Evolutionary conservation across 2,113 vertebrate species (phyloP).

Genomic region (Rhinoderma darwinii): DNA sequence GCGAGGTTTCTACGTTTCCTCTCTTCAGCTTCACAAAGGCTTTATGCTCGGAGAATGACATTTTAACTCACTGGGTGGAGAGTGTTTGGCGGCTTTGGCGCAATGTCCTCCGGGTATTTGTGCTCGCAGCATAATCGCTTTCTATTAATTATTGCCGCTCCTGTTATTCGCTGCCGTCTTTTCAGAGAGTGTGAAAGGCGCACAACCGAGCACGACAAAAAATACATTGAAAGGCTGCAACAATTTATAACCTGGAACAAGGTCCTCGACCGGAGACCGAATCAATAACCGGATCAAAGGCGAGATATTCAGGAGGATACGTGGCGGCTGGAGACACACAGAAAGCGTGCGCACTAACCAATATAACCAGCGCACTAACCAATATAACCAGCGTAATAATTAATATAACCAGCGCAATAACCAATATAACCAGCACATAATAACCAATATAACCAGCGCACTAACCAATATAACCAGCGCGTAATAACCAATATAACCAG

Average conservation of each 20-base stretch:
- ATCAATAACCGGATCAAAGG: constrained; percentile 47
- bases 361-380: neutral
- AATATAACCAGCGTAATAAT: too few species aligned
- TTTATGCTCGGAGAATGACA: neutral
- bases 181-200: constrained; percentile 24
- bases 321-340: constrained; percentile 12
- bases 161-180: neutral
- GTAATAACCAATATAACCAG: too few species aligned
- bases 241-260: constrained; percentile 23
- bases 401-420: too few species aligned
- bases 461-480: neutral
- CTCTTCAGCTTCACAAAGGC: constrained; percentile 3
- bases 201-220: constrained; percentile 35
- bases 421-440: neutral
- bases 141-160: constrained; percentile 16
- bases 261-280: neutral
- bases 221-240: constrained; percentile 28
- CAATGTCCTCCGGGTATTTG: neutral
- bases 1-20: neutral
- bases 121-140: neutral
- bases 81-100: neutral
- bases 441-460: too few species aligned
- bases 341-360: neutral
- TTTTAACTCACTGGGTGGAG: constrained; percentile 23
- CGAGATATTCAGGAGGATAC: neutral